phyloP scores from a whole-genome alignment of 2,888 invertebrate genomes.

The Oxytorus armatus region DNA sequence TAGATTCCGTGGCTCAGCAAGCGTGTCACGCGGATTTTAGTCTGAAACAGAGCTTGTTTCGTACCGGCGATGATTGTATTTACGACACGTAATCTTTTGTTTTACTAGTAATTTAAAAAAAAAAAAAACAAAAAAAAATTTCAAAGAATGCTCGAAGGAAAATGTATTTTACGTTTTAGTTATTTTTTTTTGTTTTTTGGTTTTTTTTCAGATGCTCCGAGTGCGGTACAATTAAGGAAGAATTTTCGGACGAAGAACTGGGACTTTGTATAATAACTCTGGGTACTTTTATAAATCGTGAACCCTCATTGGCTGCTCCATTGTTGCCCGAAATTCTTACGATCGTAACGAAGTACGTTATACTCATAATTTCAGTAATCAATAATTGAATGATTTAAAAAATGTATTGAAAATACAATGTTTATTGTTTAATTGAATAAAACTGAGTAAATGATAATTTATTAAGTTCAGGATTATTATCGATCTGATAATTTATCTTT shows the following conservation, averaged over 20 bases:
- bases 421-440: too few relatives aligned
- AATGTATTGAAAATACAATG: too few relatives aligned
- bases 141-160: too few relatives aligned
- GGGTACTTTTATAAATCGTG: conserved; percentile 98
- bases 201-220: conserved; percentile 89
- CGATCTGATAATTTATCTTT: too few relatives aligned
- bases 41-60: conserved; percentile 87
- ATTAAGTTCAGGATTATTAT: too few relatives aligned
- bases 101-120: neutral
- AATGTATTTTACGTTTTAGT: too few relatives aligned
- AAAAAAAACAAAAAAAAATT: neutral
- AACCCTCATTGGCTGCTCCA: conserved; percentile 97
- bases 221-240: conserved; percentile 95
- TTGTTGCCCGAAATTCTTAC: conserved; percentile 96
- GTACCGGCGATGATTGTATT: conserved; percentile 90
- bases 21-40: conserved; percentile 86
- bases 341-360: conserved; percentile 92
- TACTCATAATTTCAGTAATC: too few relatives aligned
- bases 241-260: conserved; percentile 98
- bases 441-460: too few relatives aligned
- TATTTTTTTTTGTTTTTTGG: conserved; percentile 9
- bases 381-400: too few relatives aligned
- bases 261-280: conserved; percentile 96
- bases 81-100: conserved; percentile 86
- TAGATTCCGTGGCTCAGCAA: conserved; percentile 83